phyloP scores from a whole-genome alignment of 30 jellyfish, hydroid and myxozoan genomes.

The Haliclystus octoradiatus region DNA sequence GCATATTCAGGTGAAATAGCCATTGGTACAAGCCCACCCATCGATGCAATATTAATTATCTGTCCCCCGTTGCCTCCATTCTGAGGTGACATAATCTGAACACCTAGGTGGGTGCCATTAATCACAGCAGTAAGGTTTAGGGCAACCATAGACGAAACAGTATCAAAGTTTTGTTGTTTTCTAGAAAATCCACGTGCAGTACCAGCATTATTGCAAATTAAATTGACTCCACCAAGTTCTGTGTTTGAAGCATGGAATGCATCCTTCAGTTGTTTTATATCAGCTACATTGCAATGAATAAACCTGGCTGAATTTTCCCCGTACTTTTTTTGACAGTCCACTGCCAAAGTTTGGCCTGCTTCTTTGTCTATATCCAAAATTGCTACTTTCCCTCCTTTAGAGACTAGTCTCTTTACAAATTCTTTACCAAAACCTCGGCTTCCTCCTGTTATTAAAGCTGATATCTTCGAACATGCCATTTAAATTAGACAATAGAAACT shows the following conservation, averaged over 20 bases:
- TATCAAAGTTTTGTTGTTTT: not conserved
- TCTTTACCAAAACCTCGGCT: not conserved
- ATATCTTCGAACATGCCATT: no score
- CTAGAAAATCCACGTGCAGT: not conserved
- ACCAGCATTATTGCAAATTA: not conserved
- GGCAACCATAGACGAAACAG: not conserved
- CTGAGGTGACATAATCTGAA: not conserved
- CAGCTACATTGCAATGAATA: not conserved
- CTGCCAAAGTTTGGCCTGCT: not conserved
- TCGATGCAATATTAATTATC: not conserved
- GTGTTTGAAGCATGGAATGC: not conserved
- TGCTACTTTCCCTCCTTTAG: not conserved
- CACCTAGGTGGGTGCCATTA: not conserved
- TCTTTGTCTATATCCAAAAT: not conserved
- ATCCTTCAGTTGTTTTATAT: not conserved
- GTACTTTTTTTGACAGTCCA: not conserved
- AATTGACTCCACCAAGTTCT: not conserved
- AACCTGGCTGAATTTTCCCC: not conserved
- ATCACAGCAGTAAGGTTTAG: not conserved
- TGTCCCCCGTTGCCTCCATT: not conserved
- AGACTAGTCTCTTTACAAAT: not conserved
- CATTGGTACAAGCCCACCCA: constrained; percentile 1
- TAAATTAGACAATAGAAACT: no score
- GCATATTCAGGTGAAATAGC: not conserved
- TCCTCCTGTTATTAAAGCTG: not conserved